These are phyloP conservation scores for Isurus oxyrinchus DNA, from an alignment of 2,113 vertebrate species.

Conservation along the genomic window DNA sequence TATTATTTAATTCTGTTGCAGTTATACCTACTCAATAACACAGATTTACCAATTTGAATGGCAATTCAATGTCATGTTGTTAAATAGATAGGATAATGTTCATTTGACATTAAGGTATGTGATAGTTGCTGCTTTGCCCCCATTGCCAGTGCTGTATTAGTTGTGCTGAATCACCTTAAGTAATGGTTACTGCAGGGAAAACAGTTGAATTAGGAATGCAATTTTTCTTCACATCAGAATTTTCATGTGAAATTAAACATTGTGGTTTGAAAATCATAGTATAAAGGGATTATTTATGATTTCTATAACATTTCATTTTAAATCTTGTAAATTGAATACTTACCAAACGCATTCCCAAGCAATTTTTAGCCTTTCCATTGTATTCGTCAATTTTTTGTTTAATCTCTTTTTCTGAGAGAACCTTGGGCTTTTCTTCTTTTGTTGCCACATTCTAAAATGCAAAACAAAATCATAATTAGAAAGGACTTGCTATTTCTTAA, in stretches of 20 bases:
- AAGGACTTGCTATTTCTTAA: background rate
- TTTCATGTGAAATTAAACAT: background rate
- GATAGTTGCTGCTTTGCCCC: background rate
- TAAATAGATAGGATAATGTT: background rate
- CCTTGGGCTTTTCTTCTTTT: constrained; percentile 53
- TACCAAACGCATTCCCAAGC: constrained; percentile 86
- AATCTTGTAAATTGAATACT: background rate
- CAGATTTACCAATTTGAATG: background rate
- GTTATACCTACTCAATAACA: background rate
- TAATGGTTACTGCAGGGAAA: background rate
- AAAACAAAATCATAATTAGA: constrained; percentile 35
- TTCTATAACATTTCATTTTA: background rate
- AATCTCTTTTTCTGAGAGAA: constrained; percentile 70
- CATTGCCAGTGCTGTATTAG: background rate
- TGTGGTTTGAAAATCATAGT: background rate
- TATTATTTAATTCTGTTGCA: background rate
- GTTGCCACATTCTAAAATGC: constrained; percentile 62
- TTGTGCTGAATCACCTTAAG: background rate
- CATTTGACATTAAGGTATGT: background rate
- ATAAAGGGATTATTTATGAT: background rate
- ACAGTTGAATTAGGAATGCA: background rate
- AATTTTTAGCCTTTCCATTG: constrained; percentile 75
- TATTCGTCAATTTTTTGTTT: constrained; percentile 75
- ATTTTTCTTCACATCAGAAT: background rate
- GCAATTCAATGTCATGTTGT: background rate